phyloP scores from a whole-genome alignment of 2,797 vertebrate species.

The Micrastur ruficollis region DNA sequence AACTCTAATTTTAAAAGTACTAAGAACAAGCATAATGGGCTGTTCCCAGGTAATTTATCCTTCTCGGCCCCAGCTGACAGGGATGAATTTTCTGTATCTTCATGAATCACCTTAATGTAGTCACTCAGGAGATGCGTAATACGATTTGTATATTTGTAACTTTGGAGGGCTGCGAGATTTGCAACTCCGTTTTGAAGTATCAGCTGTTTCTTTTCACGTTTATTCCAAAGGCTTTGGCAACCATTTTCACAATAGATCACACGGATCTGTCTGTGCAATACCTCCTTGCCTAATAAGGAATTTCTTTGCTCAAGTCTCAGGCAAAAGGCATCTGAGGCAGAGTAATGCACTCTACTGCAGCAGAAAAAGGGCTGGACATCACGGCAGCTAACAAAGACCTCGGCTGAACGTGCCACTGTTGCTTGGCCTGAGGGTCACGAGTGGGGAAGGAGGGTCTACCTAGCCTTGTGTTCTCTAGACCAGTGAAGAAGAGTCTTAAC shows the following conservation, averaged over 20 bases:
- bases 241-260: background rate
- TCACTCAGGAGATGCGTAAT: conserved; percentile 37
- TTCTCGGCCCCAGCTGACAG: conserved; percentile 39
- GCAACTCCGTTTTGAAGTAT: conserved; percentile 50
- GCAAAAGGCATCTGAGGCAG: background rate
- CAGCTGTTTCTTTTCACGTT: conserved; percentile 45
- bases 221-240: conserved; percentile 9
- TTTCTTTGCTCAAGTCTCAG: background rate
- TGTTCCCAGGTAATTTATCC: conserved; percentile 55
- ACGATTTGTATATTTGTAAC: conserved; percentile 41
- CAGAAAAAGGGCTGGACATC: background rate
- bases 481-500: background rate
- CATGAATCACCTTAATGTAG: conserved; percentile 67
- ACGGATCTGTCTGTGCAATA: background rate
- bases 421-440: background rate
- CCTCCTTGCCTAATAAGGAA: background rate
- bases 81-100: conserved; percentile 55
- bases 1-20: conserved; percentile 59
- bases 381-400: background rate
- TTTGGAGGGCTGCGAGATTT: conserved; percentile 18
- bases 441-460: background rate
- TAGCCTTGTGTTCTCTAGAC: background rate
- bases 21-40: conserved; percentile 43
- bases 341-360: background rate
- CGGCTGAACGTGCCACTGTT: background rate